Evolutionary conservation across 2,113 vertebrate genomes (phyloP).

Genomic region (Toxotes chatareus): DNA sequence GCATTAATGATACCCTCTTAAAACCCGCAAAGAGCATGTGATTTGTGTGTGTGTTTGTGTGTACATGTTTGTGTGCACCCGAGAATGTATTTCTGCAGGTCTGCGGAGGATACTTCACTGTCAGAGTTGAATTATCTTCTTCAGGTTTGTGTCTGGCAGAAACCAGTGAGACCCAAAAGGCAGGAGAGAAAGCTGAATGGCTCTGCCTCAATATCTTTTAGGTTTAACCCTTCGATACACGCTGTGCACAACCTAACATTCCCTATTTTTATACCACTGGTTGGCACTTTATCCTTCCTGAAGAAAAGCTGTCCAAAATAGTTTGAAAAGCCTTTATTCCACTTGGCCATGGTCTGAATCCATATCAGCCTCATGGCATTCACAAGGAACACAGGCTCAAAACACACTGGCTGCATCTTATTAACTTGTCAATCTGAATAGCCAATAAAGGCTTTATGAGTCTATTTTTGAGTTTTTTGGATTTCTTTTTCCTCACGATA

Average conservation of each 20-base stretch:
- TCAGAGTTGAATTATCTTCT: slow-evolving; percentile 63
- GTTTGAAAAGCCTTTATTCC: neutral
- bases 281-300: neutral
- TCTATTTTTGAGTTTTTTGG: slow-evolving; percentile 20
- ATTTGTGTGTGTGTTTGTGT: slow-evolving; percentile 21
- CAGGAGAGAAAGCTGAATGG: slow-evolving; percentile 44
- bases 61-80: neutral
- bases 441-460: slow-evolving; percentile 39
- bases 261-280: neutral
- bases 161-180: slow-evolving; percentile 45
- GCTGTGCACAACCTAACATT: slow-evolving; percentile 3
- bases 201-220: slow-evolving; percentile 36
- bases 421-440: slow-evolving; percentile 49
- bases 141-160: slow-evolving; percentile 53
- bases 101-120: slow-evolving; percentile 48
- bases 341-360: slow-evolving; percentile 4
- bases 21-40: slow-evolving; percentile 36
- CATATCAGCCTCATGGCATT: slow-evolving; percentile 11
- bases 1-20: slow-evolving; percentile 47
- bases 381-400: slow-evolving; percentile 3
- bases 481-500: neutral
- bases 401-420: slow-evolving; percentile 30
- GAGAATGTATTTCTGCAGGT: slow-evolving; percentile 12
- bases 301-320: neutral
- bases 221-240: slow-evolving; percentile 33